Evolutionary conservation across 2,888 invertebrate genomes (phyloP).

Genomic region (Lomographa bimaculata): DNA sequence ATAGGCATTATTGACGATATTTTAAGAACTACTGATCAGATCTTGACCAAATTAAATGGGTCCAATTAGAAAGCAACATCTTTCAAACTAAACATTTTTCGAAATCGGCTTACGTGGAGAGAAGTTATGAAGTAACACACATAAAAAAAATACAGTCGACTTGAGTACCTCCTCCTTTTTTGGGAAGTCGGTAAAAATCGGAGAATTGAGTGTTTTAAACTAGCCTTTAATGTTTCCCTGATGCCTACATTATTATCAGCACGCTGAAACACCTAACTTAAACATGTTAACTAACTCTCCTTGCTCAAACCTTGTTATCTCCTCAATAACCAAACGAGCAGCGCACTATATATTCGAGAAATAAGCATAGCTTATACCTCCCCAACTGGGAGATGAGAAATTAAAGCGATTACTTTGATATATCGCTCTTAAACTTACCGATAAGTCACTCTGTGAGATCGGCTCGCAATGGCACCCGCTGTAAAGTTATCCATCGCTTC

Average conservation of each 20-base stretch:
- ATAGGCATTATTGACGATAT: too few species aligned
- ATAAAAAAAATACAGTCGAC: too few species aligned
- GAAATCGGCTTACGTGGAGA: too few species aligned
- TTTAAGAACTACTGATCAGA: too few species aligned
- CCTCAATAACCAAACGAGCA: constrained; percentile 48
- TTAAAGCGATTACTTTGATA: constrained; percentile 82
- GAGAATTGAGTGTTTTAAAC: too few species aligned
- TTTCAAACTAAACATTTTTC: too few species aligned
- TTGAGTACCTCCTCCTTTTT: too few species aligned
- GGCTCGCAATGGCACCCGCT: constrained; percentile 75
- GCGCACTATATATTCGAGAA: constrained; percentile 60
- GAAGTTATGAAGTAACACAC: too few species aligned
- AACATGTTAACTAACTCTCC: constrained; percentile 7
- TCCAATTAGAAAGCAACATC: too few species aligned
- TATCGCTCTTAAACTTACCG: constrained; percentile 78
- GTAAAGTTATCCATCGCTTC: constrained; percentile 75
- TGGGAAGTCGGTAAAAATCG: too few species aligned
- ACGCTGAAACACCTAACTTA: constrained; percentile 27
- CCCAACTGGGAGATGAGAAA: constrained; percentile 78
- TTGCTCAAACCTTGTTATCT: constrained; percentile 15
- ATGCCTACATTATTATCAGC: neutral
- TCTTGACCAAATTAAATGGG: too few species aligned
- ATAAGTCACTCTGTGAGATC: constrained; percentile 77
- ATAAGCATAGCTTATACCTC: constrained; percentile 65
- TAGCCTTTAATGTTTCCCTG: too few species aligned